phyloP scores from a whole-genome alignment of 2,113 vertebrate species.

The Campylomormyrus tamandua region DNA sequence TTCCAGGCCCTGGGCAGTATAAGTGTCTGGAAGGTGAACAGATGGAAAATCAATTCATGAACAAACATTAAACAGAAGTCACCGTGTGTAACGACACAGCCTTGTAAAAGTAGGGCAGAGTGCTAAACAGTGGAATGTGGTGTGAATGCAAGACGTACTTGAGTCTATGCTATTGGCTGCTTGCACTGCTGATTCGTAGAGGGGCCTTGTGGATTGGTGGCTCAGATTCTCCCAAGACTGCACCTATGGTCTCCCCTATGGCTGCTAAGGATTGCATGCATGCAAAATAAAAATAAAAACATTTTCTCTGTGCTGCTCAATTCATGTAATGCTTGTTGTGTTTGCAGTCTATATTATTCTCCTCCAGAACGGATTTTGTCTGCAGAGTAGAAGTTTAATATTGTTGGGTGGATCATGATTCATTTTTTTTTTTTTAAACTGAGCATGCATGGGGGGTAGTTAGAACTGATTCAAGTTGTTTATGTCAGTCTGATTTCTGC shows the following conservation, averaged over 20 bases:
- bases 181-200: not conserved
- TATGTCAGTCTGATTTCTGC: not conserved
- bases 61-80: not conserved
- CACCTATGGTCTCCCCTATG: not conserved
- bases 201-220: not conserved
- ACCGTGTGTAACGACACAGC: not conserved
- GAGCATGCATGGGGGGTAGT: not conserved
- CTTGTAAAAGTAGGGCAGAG: not conserved
- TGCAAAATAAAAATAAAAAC: not conserved
- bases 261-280: not conserved
- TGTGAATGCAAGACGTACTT: not conserved
- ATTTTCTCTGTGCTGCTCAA: not conserved
- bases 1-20: not conserved
- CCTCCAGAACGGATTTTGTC: not conserved
- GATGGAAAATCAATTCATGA: not conserved
- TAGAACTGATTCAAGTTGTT: not conserved
- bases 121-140: not conserved
- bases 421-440: not conserved
- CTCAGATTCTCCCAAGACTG: not conserved
- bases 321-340: not conserved
- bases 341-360: not conserved
- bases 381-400: not conserved
- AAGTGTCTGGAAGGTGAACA: not conserved
- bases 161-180: not conserved
- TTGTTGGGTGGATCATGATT: constrained; percentile 46